Conservation (phyloP, 1,140 invertebrate species). For the Drosophila obscura region DNA sequence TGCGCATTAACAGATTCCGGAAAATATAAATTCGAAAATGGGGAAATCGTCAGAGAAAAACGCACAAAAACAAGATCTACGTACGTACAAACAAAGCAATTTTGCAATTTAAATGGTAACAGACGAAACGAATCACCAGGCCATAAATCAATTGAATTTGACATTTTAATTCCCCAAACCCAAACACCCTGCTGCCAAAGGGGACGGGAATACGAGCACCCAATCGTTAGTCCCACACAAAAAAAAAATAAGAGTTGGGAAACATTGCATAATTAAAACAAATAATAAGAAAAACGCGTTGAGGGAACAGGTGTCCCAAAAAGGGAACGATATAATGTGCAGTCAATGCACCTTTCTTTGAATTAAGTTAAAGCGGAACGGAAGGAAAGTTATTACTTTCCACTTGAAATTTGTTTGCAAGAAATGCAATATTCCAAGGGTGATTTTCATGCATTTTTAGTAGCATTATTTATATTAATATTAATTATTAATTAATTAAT, state of each 20-base stretch:
- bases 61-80: conserved; percentile 27
- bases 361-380: no score
- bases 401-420: no score
- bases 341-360: no score
- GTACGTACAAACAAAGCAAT: conserved; percentile 29
- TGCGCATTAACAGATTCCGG: no score
- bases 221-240: conserved; percentile 7
- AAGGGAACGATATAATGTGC: neutral
- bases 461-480: no score
- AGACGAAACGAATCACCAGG: conserved; percentile 48
- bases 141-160: conserved; percentile 76
- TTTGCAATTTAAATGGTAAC: conserved; percentile 53
- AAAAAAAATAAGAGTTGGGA: conserved; percentile 4
- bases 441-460: no score
- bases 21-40: conserved; percentile 15
- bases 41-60: conserved; percentile 29
- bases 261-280: conserved; percentile 44
- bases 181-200: conserved; percentile 8
- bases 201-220: conserved; percentile 3
- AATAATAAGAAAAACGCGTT: conserved; percentile 20
- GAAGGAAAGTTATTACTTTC: no score
- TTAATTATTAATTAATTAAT: no score
- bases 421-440: no score
- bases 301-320: neutral
- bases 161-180: conserved; percentile 63